Evolutionary conservation across 2,888 invertebrate genomes (phyloP).

Genomic region (Tineola bisselliella): DNA sequence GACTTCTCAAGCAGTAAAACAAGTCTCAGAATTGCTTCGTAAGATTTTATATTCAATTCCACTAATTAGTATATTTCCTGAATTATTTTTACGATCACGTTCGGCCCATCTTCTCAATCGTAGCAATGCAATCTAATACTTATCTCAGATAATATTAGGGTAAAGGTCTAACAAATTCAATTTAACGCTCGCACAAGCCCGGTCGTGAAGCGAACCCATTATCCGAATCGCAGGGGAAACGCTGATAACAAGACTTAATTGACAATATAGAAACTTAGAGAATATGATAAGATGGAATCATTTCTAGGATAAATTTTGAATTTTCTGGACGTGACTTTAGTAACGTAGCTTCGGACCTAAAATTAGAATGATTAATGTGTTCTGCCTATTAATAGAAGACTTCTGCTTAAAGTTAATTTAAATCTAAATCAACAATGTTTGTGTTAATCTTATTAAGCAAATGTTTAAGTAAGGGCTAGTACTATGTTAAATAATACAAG

Average conservation of each 20-base stretch:
- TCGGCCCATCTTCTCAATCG: background rate
- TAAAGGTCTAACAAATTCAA: constrained; percentile 38
- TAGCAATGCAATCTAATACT: constrained; percentile 9
- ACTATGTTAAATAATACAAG: no score
- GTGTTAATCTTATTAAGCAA: background rate
- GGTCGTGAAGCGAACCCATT: constrained; percentile 39
- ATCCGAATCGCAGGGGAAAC: constrained; percentile 45
- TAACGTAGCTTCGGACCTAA: background rate
- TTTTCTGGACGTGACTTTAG: background rate
- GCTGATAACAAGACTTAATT: constrained; percentile 60
- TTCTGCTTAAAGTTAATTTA: background rate
- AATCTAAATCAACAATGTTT: background rate
- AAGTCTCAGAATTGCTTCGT: no score
- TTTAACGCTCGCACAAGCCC: constrained; percentile 40
- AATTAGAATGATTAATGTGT: constrained; percentile 1
- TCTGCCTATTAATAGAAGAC: background rate
- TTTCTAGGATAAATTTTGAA: constrained; percentile 5
- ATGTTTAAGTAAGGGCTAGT: background rate
- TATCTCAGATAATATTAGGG: constrained; percentile 12
- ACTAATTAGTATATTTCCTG: background rate
- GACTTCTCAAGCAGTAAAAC: no score
- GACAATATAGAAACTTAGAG: constrained; percentile 21
- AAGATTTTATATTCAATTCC: no score
- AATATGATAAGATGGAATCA: background rate
- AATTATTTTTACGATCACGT: background rate